Percentiles rank a stretch among this genome's conserved stretches.
These are phyloP conservation scores for Tetropium fuscum DNA, from an alignment of 2,888 invertebrate genomes.

Conservation along the genomic window DNA sequence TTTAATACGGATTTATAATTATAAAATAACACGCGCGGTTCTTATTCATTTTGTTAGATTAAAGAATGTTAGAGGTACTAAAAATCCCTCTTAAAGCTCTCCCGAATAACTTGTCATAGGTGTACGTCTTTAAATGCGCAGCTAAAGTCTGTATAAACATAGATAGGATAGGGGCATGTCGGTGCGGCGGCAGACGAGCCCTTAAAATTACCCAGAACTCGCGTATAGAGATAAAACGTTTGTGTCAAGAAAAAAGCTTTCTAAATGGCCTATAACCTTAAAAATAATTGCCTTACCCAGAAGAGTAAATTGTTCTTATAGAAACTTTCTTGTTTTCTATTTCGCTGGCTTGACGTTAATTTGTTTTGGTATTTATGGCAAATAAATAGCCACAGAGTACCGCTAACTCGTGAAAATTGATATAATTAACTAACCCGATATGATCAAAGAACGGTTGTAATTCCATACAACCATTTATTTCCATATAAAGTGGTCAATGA, in stretches of 20 bases:
- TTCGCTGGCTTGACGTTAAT: constrained; percentile 7
- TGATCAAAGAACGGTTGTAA: too few species aligned
- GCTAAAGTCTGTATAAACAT: constrained; percentile 9
- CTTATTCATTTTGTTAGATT: too few species aligned
- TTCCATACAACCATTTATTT: too few species aligned
- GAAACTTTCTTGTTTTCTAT: constrained; percentile 12
- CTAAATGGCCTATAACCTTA: constrained; percentile 25
- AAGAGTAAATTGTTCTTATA: constrained; percentile 26
- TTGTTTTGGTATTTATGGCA: constrained; percentile 9
- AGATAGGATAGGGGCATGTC: constrained; percentile 13
- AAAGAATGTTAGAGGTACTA: too few species aligned
- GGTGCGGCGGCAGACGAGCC: constrained; percentile 17
- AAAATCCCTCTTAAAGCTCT: background rate
- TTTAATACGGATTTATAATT: too few species aligned
- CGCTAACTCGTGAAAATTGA: too few species aligned
- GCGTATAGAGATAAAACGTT: constrained; percentile 26
- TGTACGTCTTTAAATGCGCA: background rate
- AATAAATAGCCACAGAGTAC: background rate
- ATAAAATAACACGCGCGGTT: too few species aligned
- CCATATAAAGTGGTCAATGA: too few species aligned
- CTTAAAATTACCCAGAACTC: constrained; percentile 21
- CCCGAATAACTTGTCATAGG: constrained; percentile 2
- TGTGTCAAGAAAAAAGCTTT: constrained; percentile 28
- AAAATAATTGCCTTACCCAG: constrained; percentile 25
- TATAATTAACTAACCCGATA: too few species aligned